Evolutionary conservation across 2,888 invertebrate species (phyloP).

Genomic region (Ochlodes sylvanus): DNA sequence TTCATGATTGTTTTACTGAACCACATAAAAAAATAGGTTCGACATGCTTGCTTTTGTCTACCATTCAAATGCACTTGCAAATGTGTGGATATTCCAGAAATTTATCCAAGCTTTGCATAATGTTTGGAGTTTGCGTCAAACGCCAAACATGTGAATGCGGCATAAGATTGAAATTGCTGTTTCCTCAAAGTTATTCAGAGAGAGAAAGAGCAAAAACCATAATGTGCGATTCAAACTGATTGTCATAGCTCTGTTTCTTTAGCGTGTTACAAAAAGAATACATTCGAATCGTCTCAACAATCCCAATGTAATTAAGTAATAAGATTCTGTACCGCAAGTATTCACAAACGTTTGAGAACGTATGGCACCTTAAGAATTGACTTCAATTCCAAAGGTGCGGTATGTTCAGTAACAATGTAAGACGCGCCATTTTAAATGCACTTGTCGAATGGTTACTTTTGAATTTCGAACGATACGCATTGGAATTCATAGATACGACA

Average conservation of each 20-base stretch:
- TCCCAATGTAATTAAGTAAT: not conserved
- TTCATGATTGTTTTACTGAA: no score
- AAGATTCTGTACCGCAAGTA: not conserved
- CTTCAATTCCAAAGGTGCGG: no score
- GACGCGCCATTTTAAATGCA: not conserved
- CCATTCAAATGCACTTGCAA: no score
- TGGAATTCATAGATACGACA: slow-evolving; percentile 7
- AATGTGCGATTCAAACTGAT: not conserved
- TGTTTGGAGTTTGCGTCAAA: no score
- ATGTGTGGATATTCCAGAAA: no score
- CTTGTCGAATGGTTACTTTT: not conserved
- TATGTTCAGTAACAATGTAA: not conserved
- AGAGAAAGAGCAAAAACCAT: not conserved
- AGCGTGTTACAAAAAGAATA: not conserved
- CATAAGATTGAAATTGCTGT: no score
- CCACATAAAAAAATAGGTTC: no score
- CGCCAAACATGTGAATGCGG: no score
- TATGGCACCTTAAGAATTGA: no score
- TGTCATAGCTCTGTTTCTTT: not conserved
- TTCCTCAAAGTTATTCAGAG: no score
- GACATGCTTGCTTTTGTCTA: no score
- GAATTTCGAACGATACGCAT: not conserved
- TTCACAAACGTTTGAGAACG: not conserved
- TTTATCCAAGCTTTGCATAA: no score
- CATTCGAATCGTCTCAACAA: not conserved